These are phyloP conservation scores for Bufo gargarizans DNA, from an alignment of 2,113 vertebrate genomes.

Conservation along the genomic window DNA sequence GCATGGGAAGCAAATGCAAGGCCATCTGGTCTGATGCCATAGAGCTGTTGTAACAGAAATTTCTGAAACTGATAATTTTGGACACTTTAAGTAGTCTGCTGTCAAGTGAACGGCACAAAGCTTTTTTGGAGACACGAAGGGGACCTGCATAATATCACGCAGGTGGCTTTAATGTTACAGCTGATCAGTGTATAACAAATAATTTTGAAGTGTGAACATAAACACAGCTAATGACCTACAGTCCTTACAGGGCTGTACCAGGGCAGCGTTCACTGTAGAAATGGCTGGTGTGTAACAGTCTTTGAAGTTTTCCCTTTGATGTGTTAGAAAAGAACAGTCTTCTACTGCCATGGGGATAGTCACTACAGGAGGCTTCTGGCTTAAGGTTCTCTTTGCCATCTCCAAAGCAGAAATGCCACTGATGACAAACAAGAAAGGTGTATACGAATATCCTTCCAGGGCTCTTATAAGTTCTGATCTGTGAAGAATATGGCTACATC, in stretches of 20 bases:
- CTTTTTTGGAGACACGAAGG: too few species aligned
- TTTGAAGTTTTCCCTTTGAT: conserved; percentile 38
- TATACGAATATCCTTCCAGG: neutral
- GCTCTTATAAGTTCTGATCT: conserved; percentile 22
- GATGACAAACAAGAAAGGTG: conserved; percentile 1
- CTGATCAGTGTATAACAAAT: too few species aligned
- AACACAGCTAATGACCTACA: neutral
- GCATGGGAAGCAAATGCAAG: too few species aligned
- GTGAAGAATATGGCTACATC: conserved; percentile 8
- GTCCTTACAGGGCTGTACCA: neutral
- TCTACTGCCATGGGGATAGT: neutral
- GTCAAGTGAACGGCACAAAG: too few species aligned
- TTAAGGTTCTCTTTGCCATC: neutral
- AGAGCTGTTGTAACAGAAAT: too few species aligned
- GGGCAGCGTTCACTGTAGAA: neutral
- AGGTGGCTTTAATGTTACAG: too few species aligned
- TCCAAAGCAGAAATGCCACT: conserved; percentile 3
- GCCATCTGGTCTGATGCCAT: too few species aligned
- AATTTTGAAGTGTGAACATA: neutral
- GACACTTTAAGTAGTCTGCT: too few species aligned
- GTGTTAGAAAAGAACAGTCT: neutral
- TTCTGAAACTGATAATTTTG: too few species aligned
- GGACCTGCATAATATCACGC: too few species aligned
- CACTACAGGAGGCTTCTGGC: neutral
- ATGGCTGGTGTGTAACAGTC: neutral